phyloP scores from a whole-genome alignment of 2,113 vertebrate genomes.

The Arizona elegans region DNA sequence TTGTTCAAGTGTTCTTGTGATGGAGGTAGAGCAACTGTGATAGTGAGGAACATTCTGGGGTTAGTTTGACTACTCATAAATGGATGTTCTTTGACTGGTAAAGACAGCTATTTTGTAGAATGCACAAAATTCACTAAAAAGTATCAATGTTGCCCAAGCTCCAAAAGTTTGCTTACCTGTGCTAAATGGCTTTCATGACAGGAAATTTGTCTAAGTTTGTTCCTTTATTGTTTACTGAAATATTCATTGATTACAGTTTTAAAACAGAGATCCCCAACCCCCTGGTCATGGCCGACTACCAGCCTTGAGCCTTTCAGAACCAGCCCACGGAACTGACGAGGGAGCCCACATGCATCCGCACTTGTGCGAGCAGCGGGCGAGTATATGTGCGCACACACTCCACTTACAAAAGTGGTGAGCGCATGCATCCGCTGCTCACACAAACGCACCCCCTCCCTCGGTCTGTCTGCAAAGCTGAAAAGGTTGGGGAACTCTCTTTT shows the following conservation, averaged over 20 bases:
- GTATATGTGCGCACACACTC: no score
- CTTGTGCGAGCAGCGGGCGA: no score
- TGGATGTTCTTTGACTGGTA: background rate
- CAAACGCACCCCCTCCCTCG: no score
- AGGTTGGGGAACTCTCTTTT: no score
- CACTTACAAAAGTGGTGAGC: no score
- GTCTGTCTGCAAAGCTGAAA: no score
- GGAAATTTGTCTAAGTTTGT: background rate
- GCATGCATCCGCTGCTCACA: no score
- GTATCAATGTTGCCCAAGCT: background rate
- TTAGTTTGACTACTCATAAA: background rate
- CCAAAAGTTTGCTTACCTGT: background rate
- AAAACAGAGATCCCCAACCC: no score
- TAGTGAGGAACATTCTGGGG: background rate
- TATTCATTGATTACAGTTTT: background rate
- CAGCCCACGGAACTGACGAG: no score
- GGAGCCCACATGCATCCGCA: no score
- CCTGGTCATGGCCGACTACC: no score
- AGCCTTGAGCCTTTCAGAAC: no score
- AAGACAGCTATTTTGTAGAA: background rate
- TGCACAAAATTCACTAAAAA: background rate
- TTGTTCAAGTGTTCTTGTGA: background rate
- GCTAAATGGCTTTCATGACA: background rate
- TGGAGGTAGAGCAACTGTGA: background rate
- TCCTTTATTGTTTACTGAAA: background rate